These are phyloP conservation scores for Neomicropteryx cornuta DNA, from an alignment of 1,140 invertebrate species.

Conservation along the genomic window DNA sequence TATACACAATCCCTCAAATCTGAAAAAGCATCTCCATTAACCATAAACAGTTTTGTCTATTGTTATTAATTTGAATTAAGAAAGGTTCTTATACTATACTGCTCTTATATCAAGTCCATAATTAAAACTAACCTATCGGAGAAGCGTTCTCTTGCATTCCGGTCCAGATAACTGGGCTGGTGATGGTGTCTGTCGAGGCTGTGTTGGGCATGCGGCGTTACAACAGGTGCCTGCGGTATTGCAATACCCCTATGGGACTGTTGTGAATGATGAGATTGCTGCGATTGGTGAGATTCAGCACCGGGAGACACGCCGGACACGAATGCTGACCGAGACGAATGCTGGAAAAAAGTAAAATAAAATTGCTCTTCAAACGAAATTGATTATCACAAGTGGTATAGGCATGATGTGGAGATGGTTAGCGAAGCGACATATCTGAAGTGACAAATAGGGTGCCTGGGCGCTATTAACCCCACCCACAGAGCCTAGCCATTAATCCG, in stretches of 20 bases:
- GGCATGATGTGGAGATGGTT: too few relatives aligned
- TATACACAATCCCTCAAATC: not conserved
- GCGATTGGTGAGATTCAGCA: too few relatives aligned
- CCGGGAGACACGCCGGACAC: constrained; percentile 38
- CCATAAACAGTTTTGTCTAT: not conserved
- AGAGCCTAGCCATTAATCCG: too few relatives aligned
- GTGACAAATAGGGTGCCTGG: too few relatives aligned
- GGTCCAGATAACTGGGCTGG: constrained; percentile 19
- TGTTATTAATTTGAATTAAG: not conserved
- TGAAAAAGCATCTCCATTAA: constrained; percentile 5
- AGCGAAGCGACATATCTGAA: too few relatives aligned
- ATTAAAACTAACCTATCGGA: constrained; percentile 28
- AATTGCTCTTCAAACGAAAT: too few relatives aligned
- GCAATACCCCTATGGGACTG: too few relatives aligned
- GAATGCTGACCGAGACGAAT: constrained; percentile 30
- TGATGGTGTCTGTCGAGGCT: constrained; percentile 34
- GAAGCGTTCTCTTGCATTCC: constrained; percentile 31
- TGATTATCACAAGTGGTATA: too few relatives aligned
- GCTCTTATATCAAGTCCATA: too few relatives aligned
- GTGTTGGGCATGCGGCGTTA: constrained; percentile 29
- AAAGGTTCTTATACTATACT: not conserved
- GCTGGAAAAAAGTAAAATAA: too few relatives aligned
- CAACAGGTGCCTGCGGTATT: too few relatives aligned
- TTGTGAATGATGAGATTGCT: constrained; percentile 8
- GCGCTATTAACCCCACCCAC: too few relatives aligned